A percentile compares a stretch with the other conserved stretches of the same genome.
phyloP scores from a whole-genome alignment of 2,888 invertebrate genomes.

The Tinea trinotella region DNA sequence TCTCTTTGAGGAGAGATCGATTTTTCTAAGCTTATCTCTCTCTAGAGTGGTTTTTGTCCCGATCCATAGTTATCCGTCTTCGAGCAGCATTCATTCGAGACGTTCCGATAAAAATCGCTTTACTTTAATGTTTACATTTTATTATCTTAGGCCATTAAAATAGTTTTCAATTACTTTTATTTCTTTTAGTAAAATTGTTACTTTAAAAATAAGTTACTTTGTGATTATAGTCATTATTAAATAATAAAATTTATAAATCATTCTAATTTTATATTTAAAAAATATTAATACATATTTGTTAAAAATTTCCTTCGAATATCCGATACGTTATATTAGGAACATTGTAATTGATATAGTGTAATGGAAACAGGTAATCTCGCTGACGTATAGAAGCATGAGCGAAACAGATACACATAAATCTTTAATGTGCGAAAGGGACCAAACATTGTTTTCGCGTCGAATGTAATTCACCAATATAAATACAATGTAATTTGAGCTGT shows the following conservation, averaged over 20 bases:
- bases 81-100: constrained; percentile 35
- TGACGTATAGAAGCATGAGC: constrained; percentile 57
- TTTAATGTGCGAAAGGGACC: constrained; percentile 45
- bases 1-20: constrained; percentile 53
- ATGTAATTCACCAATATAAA: constrained; percentile 6
- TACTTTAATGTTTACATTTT: too few relatives aligned
- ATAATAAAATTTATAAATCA: too few relatives aligned
- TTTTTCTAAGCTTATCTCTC: constrained; percentile 57
- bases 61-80: constrained; percentile 65
- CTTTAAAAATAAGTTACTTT: too few relatives aligned
- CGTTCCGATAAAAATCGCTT: constrained; percentile 56
- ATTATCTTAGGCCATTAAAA: too few relatives aligned
- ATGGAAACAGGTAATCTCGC: constrained; percentile 65
- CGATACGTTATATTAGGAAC: constrained; percentile 31
- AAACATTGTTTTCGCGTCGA: constrained; percentile 35
- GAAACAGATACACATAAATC: constrained; percentile 45
- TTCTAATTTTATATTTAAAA: too few relatives aligned
- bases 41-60: constrained; percentile 57
- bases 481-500: constrained; percentile 46
- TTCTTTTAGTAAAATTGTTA: too few relatives aligned
- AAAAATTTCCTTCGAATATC: constrained; percentile 26
- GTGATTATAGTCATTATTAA: too few relatives aligned
- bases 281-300: constrained; percentile 25
- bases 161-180: too few relatives aligned
- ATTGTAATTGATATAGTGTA: constrained; percentile 64